These are phyloP conservation scores for Acrobasis suavella DNA, from an alignment of 2,888 invertebrate species.

Conservation along the genomic window DNA sequence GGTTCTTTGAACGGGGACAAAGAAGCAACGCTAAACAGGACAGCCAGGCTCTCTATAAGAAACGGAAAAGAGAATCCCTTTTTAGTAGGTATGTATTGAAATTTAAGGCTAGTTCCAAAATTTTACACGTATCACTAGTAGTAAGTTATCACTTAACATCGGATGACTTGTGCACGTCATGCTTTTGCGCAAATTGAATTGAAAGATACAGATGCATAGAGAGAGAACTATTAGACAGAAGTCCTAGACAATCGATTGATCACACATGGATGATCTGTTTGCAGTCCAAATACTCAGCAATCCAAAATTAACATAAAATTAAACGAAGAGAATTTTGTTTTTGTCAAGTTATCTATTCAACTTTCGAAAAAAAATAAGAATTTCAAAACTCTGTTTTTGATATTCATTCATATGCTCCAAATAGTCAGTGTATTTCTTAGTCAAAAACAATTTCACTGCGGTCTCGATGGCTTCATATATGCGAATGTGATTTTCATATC, in stretches of 20 bases:
- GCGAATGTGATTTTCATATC: constrained; percentile 2
- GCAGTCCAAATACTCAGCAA: not conserved
- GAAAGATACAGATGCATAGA: too few relatives aligned
- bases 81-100: constrained; percentile 52
- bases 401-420: not conserved
- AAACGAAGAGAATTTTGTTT: not conserved
- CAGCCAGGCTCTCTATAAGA: constrained; percentile 66
- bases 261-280: not conserved
- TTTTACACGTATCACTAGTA: too few relatives aligned
- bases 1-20: constrained; percentile 72
- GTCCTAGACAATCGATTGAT: too few relatives aligned
- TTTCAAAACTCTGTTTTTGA: not conserved
- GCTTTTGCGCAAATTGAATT: too few relatives aligned
- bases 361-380: not conserved
- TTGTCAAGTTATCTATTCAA: not conserved
- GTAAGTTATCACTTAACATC: too few relatives aligned
- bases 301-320: not conserved
- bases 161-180: too few relatives aligned
- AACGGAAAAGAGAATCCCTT: constrained; percentile 79
- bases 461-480: not conserved
- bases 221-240: too few relatives aligned
- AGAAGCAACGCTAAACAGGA: constrained; percentile 70
- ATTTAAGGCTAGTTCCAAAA: too few relatives aligned
- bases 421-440: not conserved
- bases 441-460: not conserved